Percentiles rank a stretch among this genome's conserved stretches.
Evolutionary conservation across 2,113 vertebrate genomes (phyloP).

Genomic region (Urocynchramus pylzowi): DNA sequence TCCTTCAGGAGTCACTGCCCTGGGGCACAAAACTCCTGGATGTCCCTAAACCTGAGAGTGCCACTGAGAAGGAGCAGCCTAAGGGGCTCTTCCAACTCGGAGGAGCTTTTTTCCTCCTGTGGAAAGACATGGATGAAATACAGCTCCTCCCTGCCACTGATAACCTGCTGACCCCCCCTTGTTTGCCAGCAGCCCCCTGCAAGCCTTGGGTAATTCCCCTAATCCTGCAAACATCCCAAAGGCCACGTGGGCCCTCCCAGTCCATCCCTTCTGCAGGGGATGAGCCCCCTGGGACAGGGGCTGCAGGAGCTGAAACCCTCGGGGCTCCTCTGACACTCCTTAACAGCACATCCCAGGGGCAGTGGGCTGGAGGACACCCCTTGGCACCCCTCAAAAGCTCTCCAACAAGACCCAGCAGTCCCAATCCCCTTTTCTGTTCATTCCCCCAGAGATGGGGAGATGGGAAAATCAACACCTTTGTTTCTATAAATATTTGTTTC

Average conservation of each 20-base stretch:
- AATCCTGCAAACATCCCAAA: neutral
- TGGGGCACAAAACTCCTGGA: neutral
- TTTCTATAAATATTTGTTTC: neutral
- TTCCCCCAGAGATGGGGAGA: neutral
- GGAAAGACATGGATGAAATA: neutral
- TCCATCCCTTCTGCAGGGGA: neutral
- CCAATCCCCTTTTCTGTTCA: neutral
- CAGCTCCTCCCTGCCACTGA: neutral
- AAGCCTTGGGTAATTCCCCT: slow-evolving; percentile 10
- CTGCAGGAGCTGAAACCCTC: neutral
- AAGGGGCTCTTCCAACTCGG: neutral
- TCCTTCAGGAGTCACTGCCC: neutral
- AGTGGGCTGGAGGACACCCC: no score
- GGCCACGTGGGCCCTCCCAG: neutral
- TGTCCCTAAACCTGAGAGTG: neutral
- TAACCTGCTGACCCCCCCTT: neutral
- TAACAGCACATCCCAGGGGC: neutral
- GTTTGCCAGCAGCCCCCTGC: neutral
- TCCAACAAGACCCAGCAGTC: neutral
- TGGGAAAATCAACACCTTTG: neutral
- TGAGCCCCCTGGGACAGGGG: neutral
- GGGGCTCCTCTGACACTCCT: neutral
- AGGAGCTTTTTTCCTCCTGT: neutral
- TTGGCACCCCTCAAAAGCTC: neutral
- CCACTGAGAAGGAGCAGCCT: neutral